These are phyloP conservation scores for Amblyteles armatorius DNA, from an alignment of 2,888 invertebrate species.

Conservation along the genomic window DNA sequence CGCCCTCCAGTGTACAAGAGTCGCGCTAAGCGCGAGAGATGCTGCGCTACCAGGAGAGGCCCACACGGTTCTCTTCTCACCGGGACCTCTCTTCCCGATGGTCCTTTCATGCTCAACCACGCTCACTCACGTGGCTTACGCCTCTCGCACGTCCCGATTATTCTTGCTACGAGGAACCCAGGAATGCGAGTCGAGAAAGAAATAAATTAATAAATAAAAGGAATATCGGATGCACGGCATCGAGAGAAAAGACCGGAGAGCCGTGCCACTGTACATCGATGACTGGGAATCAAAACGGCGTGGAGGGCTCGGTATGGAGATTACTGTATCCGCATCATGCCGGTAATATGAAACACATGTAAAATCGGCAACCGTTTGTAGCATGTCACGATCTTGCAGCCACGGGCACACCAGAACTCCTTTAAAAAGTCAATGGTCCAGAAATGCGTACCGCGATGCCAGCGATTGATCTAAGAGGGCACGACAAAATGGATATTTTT, in stretches of 20 bases:
- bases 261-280: background rate
- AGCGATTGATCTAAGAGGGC: no score
- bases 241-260: slow-evolving; percentile 26
- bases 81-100: slow-evolving; percentile 17
- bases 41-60: slow-evolving; percentile 31
- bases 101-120: slow-evolving; percentile 26
- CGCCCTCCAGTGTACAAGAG: slow-evolving; percentile 42
- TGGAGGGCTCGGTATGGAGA: no score
- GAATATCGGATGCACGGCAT: slow-evolving; percentile 37
- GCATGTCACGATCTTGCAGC: no score
- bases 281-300: background rate
- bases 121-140: slow-evolving; percentile 29
- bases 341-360: no score
- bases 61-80: slow-evolving; percentile 37
- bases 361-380: no score
- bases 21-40: slow-evolving; percentile 18
- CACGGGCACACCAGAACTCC: no score
- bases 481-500: no score
- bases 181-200: slow-evolving; percentile 49
- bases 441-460: background rate
- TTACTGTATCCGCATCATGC: no score
- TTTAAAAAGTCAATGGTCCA: background rate
- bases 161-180: slow-evolving; percentile 35
- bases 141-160: slow-evolving; percentile 47
- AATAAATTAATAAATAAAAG: slow-evolving; percentile 48